These are phyloP conservation scores for Cassiopea xamachana DNA, from an alignment of 30 jellyfish, hydroid and myxozoan species.

Conservation along the genomic window DNA sequence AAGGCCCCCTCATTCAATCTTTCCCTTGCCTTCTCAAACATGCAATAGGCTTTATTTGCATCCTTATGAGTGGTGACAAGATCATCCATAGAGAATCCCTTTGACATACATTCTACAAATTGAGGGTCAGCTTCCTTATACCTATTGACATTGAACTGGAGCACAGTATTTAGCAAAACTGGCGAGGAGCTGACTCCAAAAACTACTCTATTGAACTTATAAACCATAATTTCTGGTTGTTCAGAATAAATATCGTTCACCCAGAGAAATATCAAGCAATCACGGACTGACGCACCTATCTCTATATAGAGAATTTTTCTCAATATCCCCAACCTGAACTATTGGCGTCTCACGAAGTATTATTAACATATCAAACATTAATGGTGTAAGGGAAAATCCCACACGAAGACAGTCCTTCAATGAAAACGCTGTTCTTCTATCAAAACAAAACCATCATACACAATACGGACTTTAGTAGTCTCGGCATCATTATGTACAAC, in stretches of 20 bases:
- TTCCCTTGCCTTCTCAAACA: not conserved
- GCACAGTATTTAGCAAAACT: conserved; percentile 36
- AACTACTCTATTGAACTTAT: conserved; percentile 29
- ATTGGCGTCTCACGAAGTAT: no score
- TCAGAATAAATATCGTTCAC: no score
- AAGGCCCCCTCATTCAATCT: not conserved
- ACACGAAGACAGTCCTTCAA: not conserved
- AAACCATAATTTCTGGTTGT: not conserved
- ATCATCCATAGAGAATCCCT: conserved; percentile 20
- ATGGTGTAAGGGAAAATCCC: no score
- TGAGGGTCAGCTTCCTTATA: conserved; percentile 15
- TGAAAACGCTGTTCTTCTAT: not conserved
- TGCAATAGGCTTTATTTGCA: not conserved
- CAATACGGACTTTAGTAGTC: not conserved
- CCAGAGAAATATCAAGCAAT: no score
- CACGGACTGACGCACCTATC: no score
- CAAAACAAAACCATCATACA: not conserved
- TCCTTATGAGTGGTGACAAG: no score
- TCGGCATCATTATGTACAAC: not conserved
- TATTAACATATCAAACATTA: no score
- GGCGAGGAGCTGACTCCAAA: conserved; percentile 45
- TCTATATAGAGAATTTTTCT: no score
- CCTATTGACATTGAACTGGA: not conserved
- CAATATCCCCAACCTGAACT: no score
- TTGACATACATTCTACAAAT: not conserved